Conservation (phyloP, 1,140 invertebrate species). For the Camponotus vicinus region DNA sequence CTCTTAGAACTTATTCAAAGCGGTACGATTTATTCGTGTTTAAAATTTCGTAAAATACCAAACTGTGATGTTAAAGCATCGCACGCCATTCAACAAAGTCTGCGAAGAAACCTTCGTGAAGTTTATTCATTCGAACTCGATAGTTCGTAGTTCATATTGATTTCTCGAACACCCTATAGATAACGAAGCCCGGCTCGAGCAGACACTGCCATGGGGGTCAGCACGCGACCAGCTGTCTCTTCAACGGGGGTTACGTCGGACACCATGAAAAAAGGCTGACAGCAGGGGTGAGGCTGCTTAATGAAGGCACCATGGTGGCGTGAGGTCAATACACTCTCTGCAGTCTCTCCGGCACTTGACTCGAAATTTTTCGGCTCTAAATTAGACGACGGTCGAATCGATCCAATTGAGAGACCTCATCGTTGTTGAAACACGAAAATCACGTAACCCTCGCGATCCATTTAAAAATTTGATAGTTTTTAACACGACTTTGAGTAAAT, state of each 20-base stretch:
- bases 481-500: background rate
- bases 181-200: constrained; percentile 28
- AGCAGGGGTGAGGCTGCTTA: constrained; percentile 61
- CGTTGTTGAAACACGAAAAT: background rate
- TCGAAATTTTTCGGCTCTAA: constrained; percentile 39
- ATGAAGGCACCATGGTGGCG: constrained; percentile 61
- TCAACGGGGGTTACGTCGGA: constrained; percentile 66
- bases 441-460: background rate
- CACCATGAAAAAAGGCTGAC: constrained; percentile 66
- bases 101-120: background rate
- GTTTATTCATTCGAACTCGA: constrained; percentile 9
- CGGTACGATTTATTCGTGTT: no score
- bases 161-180: constrained; percentile 63
- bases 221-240: constrained; percentile 80
- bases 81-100: background rate
- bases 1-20: no score
- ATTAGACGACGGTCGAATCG: background rate
- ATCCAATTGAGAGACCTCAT: background rate
- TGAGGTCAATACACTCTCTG: constrained; percentile 62
- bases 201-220: constrained; percentile 77
- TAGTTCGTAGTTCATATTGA: background rate
- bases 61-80: background rate
- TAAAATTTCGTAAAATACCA: background rate
- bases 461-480: background rate
- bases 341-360: constrained; percentile 49